Evolutionary conservation across 64 coral and sea anemone species (phyloP).

Genomic region (Stichodactyla mertensii): DNA sequence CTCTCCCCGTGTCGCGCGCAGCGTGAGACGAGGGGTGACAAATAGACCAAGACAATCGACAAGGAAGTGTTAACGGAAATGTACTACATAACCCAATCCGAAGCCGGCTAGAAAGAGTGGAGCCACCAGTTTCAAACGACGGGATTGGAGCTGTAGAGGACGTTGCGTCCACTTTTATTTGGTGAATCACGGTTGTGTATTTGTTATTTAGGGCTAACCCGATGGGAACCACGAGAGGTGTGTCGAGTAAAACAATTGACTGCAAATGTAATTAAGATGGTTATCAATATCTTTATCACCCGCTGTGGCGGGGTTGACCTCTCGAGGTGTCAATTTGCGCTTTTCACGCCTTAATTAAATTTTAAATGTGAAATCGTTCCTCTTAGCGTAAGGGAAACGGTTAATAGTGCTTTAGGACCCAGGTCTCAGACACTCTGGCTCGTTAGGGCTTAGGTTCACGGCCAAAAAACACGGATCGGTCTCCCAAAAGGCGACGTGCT

Average conservation of each 20-base stretch:
- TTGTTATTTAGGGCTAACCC: slow-evolving; percentile 12
- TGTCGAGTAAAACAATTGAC: slow-evolving; percentile 86
- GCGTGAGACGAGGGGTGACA: slow-evolving; percentile 66
- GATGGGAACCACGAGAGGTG: slow-evolving; percentile 36
- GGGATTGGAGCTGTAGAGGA: background rate
- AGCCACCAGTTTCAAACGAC: slow-evolving; percentile 19
- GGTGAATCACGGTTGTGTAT: slow-evolving; percentile 10
- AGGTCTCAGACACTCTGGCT: slow-evolving; percentile 7
- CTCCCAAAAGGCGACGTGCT: background rate
- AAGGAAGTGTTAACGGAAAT: slow-evolving; percentile 97
- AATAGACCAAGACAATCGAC: slow-evolving; percentile 59
- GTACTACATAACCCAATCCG: slow-evolving; percentile 90
- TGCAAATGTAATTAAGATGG: slow-evolving; percentile 99
- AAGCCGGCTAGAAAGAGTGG: slow-evolving; percentile 59
- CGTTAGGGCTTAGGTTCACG: slow-evolving; percentile 12
- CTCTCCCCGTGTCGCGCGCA: slow-evolving; percentile 32
- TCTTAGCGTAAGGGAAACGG: slow-evolving; percentile 18
- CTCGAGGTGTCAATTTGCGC: slow-evolving; percentile 88
- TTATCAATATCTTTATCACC: slow-evolving; percentile 88
- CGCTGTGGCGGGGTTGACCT: slow-evolving; percentile 84
- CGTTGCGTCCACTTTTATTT: slow-evolving; percentile 1
- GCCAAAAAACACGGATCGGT: background rate
- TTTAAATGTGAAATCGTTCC: slow-evolving; percentile 64
- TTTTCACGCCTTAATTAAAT: slow-evolving; percentile 82
- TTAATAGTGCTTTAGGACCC: slow-evolving; percentile 25